Evolutionary conservation across 2,888 invertebrate species (phyloP), one percentile per base, ranked within the genome.

Genomic region (Rutpela maculata): DNA sequence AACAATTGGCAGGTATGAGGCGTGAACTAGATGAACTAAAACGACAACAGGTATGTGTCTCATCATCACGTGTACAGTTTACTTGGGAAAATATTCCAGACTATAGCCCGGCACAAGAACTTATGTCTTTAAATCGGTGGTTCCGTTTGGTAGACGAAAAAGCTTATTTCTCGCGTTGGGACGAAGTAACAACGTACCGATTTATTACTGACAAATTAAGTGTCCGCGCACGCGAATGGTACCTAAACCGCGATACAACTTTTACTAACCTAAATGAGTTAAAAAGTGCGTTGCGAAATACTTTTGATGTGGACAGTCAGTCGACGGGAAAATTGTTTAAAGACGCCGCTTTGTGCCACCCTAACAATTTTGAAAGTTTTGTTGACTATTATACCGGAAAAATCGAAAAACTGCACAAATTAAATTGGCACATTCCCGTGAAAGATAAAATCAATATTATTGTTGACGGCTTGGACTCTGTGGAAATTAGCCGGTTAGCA

Each of bases 361-460:
- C 59, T 6, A 59, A 4, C 60, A 22, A 1, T 26, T 10, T 60
- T 19, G 12, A 1, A 6, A 60, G 1, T 26, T 26, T 26, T 60
- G 60, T 60, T 10, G 60, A 60, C 1, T 60, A 60, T 60, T 60
- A 60, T n/a, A 22, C 4, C 15, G n/a, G 12, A 26, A 60, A 60
- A 60, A 2, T 60, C 26, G 22, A 26, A 11, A 60, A 60, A 17
- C 22, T 60, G 12, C 15, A 59, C 18, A 59, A 59, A 18, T 59
- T 59, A 59, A 59, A 59, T 19, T 59, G 59, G 59, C 59, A 60
- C 26, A 60, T 60, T 26, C 60, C 60, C 7, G 60, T 26, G 10
- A 60, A 22, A 22, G 60, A 60, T 22, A 60, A 60, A 60, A 60
- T 60, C 22, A 60, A 60, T n/a, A 60, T 60, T 10, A 60, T 60